A percentile compares a stretch with the other conserved stretches of the same genome.
Evolutionary conservation across 2,797 vertebrate species (phyloP).

Genomic region (Cirrhinus molitorella): DNA sequence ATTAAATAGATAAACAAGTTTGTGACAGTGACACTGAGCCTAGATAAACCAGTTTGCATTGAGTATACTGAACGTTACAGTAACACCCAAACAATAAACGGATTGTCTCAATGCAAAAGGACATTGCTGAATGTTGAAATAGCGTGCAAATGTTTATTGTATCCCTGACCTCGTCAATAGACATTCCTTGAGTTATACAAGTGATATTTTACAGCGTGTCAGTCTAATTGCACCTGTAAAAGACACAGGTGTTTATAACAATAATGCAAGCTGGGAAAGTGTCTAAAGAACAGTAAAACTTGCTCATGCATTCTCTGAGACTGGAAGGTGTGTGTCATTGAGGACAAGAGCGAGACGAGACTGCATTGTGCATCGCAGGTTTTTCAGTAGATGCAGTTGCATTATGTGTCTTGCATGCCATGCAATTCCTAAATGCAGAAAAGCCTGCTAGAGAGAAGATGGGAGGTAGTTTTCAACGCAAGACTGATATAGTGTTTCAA

Average conservation of each 20-base stretch:
- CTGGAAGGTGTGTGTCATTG: neutral
- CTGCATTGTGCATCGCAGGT: neutral
- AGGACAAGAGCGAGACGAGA: neutral
- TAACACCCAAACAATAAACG: slow-evolving; percentile 20
- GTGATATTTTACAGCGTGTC: neutral
- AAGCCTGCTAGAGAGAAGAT: slow-evolving; percentile 45
- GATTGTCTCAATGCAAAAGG: neutral
- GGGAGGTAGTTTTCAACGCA: slow-evolving; percentile 60
- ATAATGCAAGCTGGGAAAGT: neutral
- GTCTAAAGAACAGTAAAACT: neutral
- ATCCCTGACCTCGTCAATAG: neutral
- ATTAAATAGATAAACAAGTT: slow-evolving; percentile 14
- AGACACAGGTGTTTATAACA: neutral
- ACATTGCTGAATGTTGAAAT: neutral
- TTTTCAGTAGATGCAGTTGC: neutral
- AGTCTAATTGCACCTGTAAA: neutral
- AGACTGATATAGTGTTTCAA: slow-evolving; percentile 74
- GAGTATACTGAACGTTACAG: neutral
- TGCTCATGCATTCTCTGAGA: neutral
- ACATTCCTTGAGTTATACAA: neutral
- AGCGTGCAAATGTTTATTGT: neutral
- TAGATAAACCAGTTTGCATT: slow-evolving; percentile 40
- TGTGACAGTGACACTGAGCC: neutral
- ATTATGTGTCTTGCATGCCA: neutral
- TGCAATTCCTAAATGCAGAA: slow-evolving; percentile 32